Evolutionary conservation across 1,140 invertebrate genomes (phyloP), one percentile per base, ranked within the genome.

Genomic region (Telenomus remus): DNA sequence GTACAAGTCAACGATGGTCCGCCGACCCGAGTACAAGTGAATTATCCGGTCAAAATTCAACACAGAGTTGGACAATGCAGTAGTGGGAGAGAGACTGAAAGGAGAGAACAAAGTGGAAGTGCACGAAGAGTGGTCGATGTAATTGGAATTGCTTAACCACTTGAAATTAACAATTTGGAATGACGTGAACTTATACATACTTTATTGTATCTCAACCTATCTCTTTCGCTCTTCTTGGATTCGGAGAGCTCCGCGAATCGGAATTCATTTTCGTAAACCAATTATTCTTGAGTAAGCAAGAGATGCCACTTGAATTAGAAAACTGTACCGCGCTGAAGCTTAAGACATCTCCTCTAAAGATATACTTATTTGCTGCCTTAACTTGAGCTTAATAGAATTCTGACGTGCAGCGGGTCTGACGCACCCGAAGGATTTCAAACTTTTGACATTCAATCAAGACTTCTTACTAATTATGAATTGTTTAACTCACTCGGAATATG

Each of bases 191-290:
- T 77, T 56, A 61, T 64, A 46, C 42, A 55, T 76, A 60, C 66
- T 64, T 53, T 37, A 27, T 27, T 50, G 59, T 57, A 61, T 43
- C 37, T 50, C 16, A 53, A 54, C 39, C 70, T n/a, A n/a, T 47
- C n/a, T n/a, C 37, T n/a, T 39, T 39, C 51, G n/a, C 13, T 11
- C 44, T 11, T 13, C 53, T 59, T 59, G 44, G 49, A 8, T 39
- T 27, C 19, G 19, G 19, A 3, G 19, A 1, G 19, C 19, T 27
- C 1, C 19, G 59, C 39, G 51, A 48, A 75, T 83, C 81, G 79
- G 81, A 83, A 85, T 86, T 85, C 85, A 87, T 86, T 86, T 83
- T 77, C 80, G 79, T 78, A 77, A 85, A 83, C 68, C 80, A 86
- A 86, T 87, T 86, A 85, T 80, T 73, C 79, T 50, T 47, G 69